phyloP scores from a whole-genome alignment of 2,797 vertebrate species.

The Microtus californicus region DNA sequence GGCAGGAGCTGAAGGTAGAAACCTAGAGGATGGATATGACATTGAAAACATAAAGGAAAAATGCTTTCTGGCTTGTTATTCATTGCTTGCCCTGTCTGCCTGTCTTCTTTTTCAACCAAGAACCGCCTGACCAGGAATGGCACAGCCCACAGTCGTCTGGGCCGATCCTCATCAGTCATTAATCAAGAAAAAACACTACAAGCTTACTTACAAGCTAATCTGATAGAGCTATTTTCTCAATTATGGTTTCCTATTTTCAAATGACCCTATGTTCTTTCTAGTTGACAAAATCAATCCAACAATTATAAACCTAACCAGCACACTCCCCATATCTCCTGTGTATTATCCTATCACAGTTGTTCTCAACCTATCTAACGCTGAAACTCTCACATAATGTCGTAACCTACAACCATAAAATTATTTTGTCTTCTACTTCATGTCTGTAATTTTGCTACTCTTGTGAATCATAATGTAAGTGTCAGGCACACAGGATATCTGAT shows the following conservation, averaged over 20 bases:
- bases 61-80: background rate
- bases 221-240: background rate
- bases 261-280: no score
- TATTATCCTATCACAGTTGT: background rate
- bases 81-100: background rate
- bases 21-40: background rate
- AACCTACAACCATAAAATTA: no score
- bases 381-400: no score
- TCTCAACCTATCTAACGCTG: no score
- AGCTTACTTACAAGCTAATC: background rate
- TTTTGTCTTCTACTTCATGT: background rate
- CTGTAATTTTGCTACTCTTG: background rate
- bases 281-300: background rate
- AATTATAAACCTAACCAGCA: background rate
- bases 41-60: background rate
- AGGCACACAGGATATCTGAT: background rate
- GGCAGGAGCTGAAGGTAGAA: background rate
- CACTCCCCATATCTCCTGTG: background rate
- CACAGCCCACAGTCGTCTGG: background rate
- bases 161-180: background rate
- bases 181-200: background rate
- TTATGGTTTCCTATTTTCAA: background rate
- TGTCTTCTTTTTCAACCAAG: background rate
- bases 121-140: background rate
- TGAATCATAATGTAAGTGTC: background rate